phyloP scores from a whole-genome alignment of 2,113 vertebrate species.

The Amphilophus citrinellus region DNA sequence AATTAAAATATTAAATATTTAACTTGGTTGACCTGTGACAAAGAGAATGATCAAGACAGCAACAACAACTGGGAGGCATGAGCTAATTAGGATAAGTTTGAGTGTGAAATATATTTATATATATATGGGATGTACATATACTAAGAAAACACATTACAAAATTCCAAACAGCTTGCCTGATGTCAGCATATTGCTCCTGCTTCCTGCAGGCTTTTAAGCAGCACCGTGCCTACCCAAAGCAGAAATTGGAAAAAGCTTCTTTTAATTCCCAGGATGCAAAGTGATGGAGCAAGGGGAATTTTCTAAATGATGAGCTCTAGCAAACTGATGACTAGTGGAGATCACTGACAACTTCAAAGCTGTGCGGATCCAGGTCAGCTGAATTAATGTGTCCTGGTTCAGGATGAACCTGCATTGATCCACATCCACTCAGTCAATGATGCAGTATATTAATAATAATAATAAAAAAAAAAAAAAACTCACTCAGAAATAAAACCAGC shows the following conservation, averaged over 20 bases:
- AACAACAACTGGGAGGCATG: constrained; percentile 26
- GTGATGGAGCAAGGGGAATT: constrained; percentile 51
- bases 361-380: constrained; percentile 76
- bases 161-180: constrained; percentile 53
- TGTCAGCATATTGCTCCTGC: constrained; percentile 72
- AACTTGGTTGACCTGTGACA: constrained; percentile 33
- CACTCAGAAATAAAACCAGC: constrained; percentile 35
- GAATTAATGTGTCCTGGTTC: constrained; percentile 68
- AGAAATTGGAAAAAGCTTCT: constrained; percentile 36
- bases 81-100: constrained; percentile 31
- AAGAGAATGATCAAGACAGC: constrained; percentile 14
- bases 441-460: constrained; percentile 20
- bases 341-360: constrained; percentile 78
- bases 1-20: constrained; percentile 26
- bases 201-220: constrained; percentile 58
- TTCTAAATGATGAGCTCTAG: constrained; percentile 68
- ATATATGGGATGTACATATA: background rate
- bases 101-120: constrained; percentile 15
- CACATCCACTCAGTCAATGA: constrained; percentile 35
- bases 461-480: background rate
- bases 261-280: constrained; percentile 66
- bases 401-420: constrained; percentile 54
- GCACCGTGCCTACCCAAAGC: constrained; percentile 49
- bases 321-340: constrained; percentile 76
- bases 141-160: constrained; percentile 27